Percentiles rank a stretch among this genome's conserved stretches.
Conservation (phyloP, 1,140 invertebrate genomes). For the Maniola jurtina region DNA sequence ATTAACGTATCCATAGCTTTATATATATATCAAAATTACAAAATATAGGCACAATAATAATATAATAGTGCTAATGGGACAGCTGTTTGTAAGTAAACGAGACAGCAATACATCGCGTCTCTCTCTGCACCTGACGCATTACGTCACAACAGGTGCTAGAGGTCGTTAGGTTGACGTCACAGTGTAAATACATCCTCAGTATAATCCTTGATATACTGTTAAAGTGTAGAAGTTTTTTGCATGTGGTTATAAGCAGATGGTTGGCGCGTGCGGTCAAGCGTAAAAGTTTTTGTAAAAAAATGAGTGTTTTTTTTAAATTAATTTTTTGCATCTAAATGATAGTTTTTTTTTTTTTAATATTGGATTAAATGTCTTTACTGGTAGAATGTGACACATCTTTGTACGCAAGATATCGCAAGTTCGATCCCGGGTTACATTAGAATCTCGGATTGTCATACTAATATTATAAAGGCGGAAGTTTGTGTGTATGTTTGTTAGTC, state of each 20-base stretch:
- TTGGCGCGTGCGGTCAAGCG: conserved; percentile 25
- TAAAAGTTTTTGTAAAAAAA: conserved; percentile 6
- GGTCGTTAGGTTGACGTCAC: conserved; percentile 22
- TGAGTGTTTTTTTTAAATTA: not conserved
- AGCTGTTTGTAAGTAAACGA: conserved; percentile 8
- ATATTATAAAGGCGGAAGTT: too few species aligned
- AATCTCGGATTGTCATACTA: too few species aligned
- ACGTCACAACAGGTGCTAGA: conserved; percentile 27
- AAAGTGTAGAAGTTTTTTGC: conserved; percentile 15
- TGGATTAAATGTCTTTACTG: not conserved
- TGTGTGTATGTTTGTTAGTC: too few species aligned
- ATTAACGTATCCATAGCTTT: too few species aligned
- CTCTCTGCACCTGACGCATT: conserved; percentile 23
- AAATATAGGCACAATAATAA: not conserved
- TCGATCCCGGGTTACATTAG: too few species aligned
- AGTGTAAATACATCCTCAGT: conserved; percentile 13
- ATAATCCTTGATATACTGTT: conserved; percentile 11
- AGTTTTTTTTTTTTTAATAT: not conserved
- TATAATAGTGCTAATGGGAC: not conserved
- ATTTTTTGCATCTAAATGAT: not conserved
- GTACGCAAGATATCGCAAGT: too few species aligned
- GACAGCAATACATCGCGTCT: conserved; percentile 14
- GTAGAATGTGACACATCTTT: not conserved
- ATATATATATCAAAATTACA: too few species aligned
- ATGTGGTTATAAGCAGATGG: conserved; percentile 23